A percentile compares a stretch with the other conserved stretches of the same genome.
Evolutionary conservation across 2,888 invertebrate species (phyloP).

Genomic region (Orthosia incerta): DNA sequence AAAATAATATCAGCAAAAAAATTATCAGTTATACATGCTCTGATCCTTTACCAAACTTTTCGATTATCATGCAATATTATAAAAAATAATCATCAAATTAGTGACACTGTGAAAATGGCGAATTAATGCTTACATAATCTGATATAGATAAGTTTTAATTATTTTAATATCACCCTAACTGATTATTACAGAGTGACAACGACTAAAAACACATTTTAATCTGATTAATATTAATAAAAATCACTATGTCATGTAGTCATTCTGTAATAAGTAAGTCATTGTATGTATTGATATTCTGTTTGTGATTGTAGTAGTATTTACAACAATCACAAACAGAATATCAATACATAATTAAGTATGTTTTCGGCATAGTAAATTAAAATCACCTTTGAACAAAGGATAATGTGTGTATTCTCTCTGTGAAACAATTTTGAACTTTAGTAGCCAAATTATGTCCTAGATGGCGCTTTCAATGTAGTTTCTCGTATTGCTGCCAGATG

Average conservation of each 20-base stretch:
- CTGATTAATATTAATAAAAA: background rate
- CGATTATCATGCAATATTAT: no score
- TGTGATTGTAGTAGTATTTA: no score
- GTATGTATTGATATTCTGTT: no score
- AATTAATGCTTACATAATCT: no score
- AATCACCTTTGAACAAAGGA: constrained; percentile 5
- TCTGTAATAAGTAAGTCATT: no score
- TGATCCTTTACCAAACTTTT: background rate
- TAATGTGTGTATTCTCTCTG: background rate
- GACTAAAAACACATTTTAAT: background rate
- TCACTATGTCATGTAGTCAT: background rate
- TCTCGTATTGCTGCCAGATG: constrained; percentile 30
- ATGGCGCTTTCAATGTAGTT: constrained; percentile 51
- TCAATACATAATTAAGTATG: background rate
- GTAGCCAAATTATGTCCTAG: constrained; percentile 36
- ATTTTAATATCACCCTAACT: background rate
- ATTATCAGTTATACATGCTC: background rate
- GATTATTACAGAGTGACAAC: background rate
- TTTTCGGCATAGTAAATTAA: constrained; percentile 4
- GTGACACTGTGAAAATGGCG: no score
- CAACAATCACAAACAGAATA: background rate
- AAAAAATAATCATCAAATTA: no score
- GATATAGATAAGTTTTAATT: no score
- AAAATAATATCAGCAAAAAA: background rate
- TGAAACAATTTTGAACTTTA: constrained; percentile 22